Evolutionary conservation across 2,797 vertebrate species (phyloP).

Genomic region (Erpetoichthys calabaricus): DNA sequence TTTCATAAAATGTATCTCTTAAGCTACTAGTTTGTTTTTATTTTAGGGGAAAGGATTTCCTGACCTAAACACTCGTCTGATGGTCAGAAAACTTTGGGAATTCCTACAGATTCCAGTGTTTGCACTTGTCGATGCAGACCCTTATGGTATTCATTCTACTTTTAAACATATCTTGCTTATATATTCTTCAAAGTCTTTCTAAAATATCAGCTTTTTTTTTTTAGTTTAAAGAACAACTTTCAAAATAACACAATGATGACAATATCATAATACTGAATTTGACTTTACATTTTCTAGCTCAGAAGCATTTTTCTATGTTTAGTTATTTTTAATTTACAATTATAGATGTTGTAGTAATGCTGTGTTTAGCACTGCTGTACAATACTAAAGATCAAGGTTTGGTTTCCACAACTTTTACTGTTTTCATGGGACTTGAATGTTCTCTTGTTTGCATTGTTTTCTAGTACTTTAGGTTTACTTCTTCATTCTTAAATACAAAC

Average conservation of each 20-base stretch:
- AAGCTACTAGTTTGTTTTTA: conserved; percentile 9
- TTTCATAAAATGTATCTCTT: too few relatives aligned
- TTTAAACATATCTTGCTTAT: neutral
- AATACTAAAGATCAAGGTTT: neutral
- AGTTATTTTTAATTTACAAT: neutral
- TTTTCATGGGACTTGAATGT: neutral
- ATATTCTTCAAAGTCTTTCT: neutral
- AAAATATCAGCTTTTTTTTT: neutral
- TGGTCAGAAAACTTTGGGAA: conserved; percentile 88
- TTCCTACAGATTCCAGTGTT: conserved; percentile 66
- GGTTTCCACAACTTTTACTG: neutral
- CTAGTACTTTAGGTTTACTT: too few relatives aligned
- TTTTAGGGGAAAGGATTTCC: conserved; percentile 85
- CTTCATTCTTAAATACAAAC: too few relatives aligned
- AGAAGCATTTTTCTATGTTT: neutral
- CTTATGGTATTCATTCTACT: conserved; percentile 59
- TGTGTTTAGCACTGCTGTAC: neutral
- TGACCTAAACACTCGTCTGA: conserved; percentile 83
- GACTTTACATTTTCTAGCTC: neutral
- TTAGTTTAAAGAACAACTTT: neutral
- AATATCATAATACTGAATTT: too few relatives aligned
- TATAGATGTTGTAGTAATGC: neutral
- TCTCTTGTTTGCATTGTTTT: neutral
- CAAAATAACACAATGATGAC: too few relatives aligned
- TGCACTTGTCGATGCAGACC: conserved; percentile 82